phyloP scores from a whole-genome alignment of 1,140 invertebrate species.

The Magallana ariakensis region DNA sequence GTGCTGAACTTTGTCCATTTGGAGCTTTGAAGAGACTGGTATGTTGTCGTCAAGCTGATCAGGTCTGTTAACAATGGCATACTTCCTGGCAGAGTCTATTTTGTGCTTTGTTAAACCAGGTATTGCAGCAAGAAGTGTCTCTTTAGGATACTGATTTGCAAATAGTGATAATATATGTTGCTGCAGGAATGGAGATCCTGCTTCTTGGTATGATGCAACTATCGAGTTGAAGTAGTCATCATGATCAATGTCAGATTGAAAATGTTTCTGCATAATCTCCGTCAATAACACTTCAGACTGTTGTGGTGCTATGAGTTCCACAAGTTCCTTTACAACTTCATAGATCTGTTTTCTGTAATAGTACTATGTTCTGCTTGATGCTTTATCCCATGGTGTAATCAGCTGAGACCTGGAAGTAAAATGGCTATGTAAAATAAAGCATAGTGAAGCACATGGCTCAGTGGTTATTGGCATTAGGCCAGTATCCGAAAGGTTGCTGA shows the following conservation, averaged over 20 bases:
- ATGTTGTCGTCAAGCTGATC: no score
- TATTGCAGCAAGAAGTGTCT: constrained; percentile 24
- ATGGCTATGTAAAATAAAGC: no score
- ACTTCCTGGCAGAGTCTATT: constrained; percentile 36
- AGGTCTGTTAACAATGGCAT: constrained; percentile 22
- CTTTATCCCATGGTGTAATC: background rate
- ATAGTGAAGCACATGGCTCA: no score
- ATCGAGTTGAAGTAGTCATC: background rate
- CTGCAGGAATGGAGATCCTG: background rate
- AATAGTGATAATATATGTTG: constrained; percentile 41
- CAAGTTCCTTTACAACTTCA: background rate
- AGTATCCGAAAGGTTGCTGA: no score
- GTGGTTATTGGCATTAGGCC: no score
- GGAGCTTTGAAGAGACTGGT: no score
- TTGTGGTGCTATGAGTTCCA: background rate
- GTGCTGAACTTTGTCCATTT: constrained; percentile 31
- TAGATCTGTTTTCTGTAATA: constrained; percentile 7
- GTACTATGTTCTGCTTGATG: background rate
- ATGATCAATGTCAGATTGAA: background rate
- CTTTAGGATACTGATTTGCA: constrained; percentile 32
- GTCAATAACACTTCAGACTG: background rate
- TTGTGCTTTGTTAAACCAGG: constrained; percentile 29
- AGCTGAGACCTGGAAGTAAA: constrained; percentile 7
- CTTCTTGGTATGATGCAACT: background rate
- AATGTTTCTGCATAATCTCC: background rate